phyloP scores from a whole-genome alignment of 2,888 invertebrate genomes.

The Nemotelus nigrinus region DNA sequence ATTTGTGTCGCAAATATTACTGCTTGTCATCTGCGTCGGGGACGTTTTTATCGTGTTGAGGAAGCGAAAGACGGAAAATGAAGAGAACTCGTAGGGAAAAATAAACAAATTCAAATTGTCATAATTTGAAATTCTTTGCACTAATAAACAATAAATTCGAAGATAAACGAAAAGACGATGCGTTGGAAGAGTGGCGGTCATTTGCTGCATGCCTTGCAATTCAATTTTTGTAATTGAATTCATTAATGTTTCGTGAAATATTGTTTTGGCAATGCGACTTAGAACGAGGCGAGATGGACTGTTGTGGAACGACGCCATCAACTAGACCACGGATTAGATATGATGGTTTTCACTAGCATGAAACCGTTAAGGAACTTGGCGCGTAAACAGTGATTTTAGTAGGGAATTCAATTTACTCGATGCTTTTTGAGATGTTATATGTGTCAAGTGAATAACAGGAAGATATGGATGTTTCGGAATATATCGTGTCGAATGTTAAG shows the following conservation, averaged over 20 bases:
- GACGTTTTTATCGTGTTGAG: too few species aligned
- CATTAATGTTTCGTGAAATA: slow-evolving; percentile 41
- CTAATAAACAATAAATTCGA: neutral
- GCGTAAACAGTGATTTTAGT: neutral
- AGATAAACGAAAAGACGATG: neutral
- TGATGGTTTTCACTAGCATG: slow-evolving; percentile 44
- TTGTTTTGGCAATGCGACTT: slow-evolving; percentile 35
- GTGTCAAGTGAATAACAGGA: too few species aligned
- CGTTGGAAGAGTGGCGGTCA: neutral
- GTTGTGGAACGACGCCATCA: neutral
- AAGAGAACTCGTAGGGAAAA: too few species aligned
- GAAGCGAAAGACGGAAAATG: too few species aligned
- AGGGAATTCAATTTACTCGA: neutral
- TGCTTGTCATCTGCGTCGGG: neutral
- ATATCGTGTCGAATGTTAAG: too few species aligned
- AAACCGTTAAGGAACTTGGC: slow-evolving; percentile 47
- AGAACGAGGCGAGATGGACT: neutral
- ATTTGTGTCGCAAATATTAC: neutral
- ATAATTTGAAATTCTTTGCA: neutral
- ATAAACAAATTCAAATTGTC: too few species aligned
- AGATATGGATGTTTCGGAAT: too few species aligned
- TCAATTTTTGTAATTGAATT: slow-evolving; percentile 27
- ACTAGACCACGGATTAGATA: slow-evolving; percentile 6
- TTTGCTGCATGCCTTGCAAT: neutral
- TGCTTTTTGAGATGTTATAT: too few species aligned